Evolutionary conservation across 1,140 invertebrate genomes (phyloP), one percentile per base, ranked within the genome.

Genomic region (Zaprionus ghesquierei): DNA sequence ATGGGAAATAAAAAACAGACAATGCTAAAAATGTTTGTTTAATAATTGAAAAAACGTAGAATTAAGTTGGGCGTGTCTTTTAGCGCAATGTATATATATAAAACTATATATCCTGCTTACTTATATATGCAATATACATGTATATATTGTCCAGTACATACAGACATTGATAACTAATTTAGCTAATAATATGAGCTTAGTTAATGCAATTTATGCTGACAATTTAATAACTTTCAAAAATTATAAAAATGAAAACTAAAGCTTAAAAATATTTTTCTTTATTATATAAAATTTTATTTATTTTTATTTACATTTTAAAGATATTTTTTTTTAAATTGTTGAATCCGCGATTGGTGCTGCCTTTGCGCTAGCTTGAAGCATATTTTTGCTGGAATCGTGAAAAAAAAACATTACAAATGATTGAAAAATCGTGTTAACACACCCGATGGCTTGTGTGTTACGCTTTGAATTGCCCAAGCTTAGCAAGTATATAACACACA

Each of bases 381-480:
- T 41, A 41, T 5, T 15, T n/a, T 41, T 8, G 35, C n/a, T 15
- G 35, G n/a, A 41, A 9, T 41, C 35, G n/a, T 38, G n/a, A 8
- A 15, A 41, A 15, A 29, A 29, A 15, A 31, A 6, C 18, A 33
- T 31, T 38, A 51, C 33, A 13, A 31, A 10, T 38, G 41, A 62
- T 62, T 74, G 64, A 51, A 69, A 82, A 81, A 78, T 70, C 70
- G 31, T 61, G 64, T 81, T 78, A 70, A 70, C 79, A 75, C 59
- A 27, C 63, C 55, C 51, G 35, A 20, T 27, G 35, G 33, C 29
- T 35, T 60, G 29, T 55, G 29, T 31, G 10, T 27, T 41, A 44
- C 18, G 44, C 56, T 41, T 9, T 41, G n/a, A 41, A 53, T 62
- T 63, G 41, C 38, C 49, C 44, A 51, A 53, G 6, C 35, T 15